Evolutionary conservation across 2,113 vertebrate genomes (phyloP), one percentile per base, ranked within the genome.

Genomic region (Buteo buteo): DNA sequence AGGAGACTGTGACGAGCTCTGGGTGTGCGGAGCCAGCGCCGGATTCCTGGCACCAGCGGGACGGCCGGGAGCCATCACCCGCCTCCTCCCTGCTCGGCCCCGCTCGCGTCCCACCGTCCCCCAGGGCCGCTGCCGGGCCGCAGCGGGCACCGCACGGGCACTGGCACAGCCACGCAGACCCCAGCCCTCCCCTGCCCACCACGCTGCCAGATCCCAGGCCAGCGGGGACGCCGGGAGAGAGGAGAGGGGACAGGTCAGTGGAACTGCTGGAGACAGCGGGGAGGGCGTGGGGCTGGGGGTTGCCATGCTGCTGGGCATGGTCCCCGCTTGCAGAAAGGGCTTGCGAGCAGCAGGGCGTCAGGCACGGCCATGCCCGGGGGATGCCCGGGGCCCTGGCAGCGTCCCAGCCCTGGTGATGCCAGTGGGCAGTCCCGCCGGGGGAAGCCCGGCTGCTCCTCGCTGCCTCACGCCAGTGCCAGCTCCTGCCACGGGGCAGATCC

Each of bases 1-100:
- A 95, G 94, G 95, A 97, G 96, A 92, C 90, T 92, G 96, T 97
- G 96, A 97, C 90, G 94, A 96, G 86, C 79, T 93, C 92, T 82
- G 95, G 95, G 91, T 70, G 93, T 40, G 4, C 58, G 5, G 79
- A 95, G 96, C 95, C 94, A 97, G 95, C 88, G 3, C 36, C 4
- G 64, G 82, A 97, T 97, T 97, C 95, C 95, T 96, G 96, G 95
- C 95, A 96, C 66, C 18, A 1, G 55, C 13, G 6, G 78, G 74
- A 73, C n/a, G 52, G 92, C 91, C 10, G 72, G 88, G 62, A 95
- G 93, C 92, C 95, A 93, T 94, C 36, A 28, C 72, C 88, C 20
- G 83, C 80, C 93, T 97, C 96, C 94, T 93, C 93, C 49, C 72
- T 17, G 18, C 80, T 93, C 86, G 3, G 90, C 78, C 28, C 42